phyloP scores from a whole-genome alignment of 1,140 invertebrate genomes.

The Periplaneta americana region DNA sequence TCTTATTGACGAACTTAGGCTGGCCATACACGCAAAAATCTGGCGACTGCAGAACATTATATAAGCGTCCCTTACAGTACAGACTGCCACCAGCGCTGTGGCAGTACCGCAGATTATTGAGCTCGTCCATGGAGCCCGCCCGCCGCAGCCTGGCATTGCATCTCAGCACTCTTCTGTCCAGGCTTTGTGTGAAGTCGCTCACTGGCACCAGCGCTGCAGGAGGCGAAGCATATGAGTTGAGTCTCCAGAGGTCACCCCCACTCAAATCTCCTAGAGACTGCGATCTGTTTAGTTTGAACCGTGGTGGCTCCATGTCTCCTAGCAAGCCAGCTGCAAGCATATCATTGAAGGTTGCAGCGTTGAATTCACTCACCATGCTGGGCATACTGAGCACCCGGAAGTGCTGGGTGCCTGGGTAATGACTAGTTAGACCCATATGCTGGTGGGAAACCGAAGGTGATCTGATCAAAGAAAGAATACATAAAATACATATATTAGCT shows the following conservation, averaged over 20 bases:
- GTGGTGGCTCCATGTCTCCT: neutral
- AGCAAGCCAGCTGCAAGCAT: neutral
- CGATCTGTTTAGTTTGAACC: neutral
- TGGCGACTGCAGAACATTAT: neutral
- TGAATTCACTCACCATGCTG: slow-evolving; percentile 18
- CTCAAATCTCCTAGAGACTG: slow-evolving; percentile 6
- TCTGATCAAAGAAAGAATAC: neutral
- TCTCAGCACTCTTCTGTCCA: slow-evolving; percentile 2
- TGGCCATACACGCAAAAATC: neutral
- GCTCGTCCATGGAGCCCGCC: neutral
- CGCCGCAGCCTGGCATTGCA: neutral
- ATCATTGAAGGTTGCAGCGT: slow-evolving; percentile 17
- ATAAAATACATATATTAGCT: neutral
- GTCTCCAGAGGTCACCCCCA: neutral
- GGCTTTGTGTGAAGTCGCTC: neutral
- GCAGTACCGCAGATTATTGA: neutral
- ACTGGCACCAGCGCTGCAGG: neutral
- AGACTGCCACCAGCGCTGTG: neutral
- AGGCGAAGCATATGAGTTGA: neutral
- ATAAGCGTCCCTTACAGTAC: neutral
- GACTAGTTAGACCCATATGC: neutral
- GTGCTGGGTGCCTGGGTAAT: neutral
- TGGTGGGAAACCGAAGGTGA: neutral
- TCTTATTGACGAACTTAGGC: neutral
- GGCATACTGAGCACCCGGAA: neutral